These are phyloP conservation scores for Octopus bimaculoides DNA, from an alignment of 1,140 invertebrate genomes.

Conservation along the genomic window DNA sequence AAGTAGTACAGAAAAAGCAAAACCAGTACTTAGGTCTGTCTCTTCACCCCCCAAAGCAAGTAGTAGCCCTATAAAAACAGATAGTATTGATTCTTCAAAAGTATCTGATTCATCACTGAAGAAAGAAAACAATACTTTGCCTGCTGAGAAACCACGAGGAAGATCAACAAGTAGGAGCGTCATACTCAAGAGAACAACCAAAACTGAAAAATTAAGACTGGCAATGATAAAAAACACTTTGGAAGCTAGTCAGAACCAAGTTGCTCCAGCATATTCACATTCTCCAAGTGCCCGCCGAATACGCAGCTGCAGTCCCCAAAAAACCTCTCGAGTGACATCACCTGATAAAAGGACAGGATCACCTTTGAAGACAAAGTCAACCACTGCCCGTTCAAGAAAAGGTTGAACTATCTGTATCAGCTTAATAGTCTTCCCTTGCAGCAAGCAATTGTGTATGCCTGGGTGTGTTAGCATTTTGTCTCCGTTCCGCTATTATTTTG, in stretches of 20 bases:
- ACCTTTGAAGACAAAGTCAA: not conserved
- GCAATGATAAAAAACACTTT: not conserved
- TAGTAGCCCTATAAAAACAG: not conserved
- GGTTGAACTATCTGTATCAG: conserved; percentile 9
- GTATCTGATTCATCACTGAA: not conserved
- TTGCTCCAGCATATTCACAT: not conserved
- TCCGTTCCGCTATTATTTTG: not conserved
- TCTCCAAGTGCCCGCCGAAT: not conserved
- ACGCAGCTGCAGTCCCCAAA: conserved; percentile 2
- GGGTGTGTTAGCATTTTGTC: conserved; percentile 5
- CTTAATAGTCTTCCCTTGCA: not conserved
- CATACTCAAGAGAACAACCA: not conserved
- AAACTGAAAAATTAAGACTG: not conserved
- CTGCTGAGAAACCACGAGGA: not conserved
- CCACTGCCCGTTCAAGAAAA: not conserved
- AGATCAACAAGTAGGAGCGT: not conserved
- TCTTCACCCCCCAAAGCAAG: not conserved
- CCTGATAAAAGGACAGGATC: not conserved
- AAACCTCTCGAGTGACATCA: not conserved
- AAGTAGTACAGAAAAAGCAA: not conserved
- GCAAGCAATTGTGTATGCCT: conserved; percentile 6
- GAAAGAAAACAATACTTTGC: not conserved
- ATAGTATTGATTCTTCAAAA: conserved; percentile 8
- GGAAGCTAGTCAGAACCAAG: not conserved
- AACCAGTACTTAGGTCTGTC: not conserved